Evolutionary conservation across 1,140 invertebrate species (phyloP), one percentile per base, ranked within the genome.

Genomic region (Eumaeus atala): DNA sequence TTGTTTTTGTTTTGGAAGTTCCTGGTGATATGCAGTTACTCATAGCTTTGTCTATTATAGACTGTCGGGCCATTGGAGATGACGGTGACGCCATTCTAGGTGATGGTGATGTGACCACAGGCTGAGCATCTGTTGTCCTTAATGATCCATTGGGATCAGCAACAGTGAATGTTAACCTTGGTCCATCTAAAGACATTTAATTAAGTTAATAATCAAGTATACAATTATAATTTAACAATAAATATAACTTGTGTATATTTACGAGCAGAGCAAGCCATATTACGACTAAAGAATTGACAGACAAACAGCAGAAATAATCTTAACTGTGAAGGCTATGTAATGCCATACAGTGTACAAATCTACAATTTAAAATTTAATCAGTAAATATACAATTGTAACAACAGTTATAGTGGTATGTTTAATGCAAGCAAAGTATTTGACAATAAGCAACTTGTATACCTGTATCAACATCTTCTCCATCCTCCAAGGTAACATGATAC

Each of bases 401-500:
- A 28, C 21, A 28, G 21, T 28, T 28, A 28, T 6, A 28, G 6
- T 3, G 6, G 6, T 28, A 28, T 28, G 21, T 28, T 28, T 28
- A 28, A 42, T 18, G 18, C 21, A 40, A 11, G 36, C 6, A 40
- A 1, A 40, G 12, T 52, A 40, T 42, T 14, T 42, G 17, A 42
- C n/a, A 44, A 44, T 18, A 40, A 58, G 17, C 6, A 18, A 55
- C 48, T 28, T 44, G 53, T 40, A 51, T 68, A 86, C 81, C 81
- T 72, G 71, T 56, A 42, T 83, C 74, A 51, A 37, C 47, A 36
- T 84, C 83, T 54, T 86, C 83, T 12, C 76, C 81, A 62, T 84
- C 83, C 57, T 82, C 83, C 74, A 86, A 70, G 33, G 83, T 84
- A 37, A 86, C 83, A 62, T 86, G 76, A 57, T 86, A 86, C 14